Conservation (phyloP, 2,797 vertebrate species). For the Alca torda region DNA sequence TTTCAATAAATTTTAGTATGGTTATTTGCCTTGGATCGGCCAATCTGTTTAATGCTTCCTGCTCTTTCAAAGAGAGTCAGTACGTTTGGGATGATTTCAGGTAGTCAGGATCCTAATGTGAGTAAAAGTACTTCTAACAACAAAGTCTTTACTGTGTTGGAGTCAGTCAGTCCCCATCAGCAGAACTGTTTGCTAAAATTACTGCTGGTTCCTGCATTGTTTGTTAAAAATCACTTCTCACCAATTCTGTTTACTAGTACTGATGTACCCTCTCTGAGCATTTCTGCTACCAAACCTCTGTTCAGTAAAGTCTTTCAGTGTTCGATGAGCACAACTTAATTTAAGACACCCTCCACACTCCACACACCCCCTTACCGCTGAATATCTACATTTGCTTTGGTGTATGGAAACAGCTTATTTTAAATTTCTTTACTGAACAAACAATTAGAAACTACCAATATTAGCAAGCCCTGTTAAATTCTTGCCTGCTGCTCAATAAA, state of each 20-base stretch:
- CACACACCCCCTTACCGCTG: fast-evolving
- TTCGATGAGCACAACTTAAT: neutral
- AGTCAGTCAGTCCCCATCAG: neutral
- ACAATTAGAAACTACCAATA: neutral
- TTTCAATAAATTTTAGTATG: neutral
- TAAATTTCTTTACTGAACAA: neutral
- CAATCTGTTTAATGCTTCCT: conserved; percentile 34
- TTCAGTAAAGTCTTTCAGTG: neutral
- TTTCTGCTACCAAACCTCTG: neutral
- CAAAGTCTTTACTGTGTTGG: neutral
- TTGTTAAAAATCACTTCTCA: neutral
- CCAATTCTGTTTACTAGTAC: neutral
- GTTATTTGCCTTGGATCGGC: conserved; percentile 9
- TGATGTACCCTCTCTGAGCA: neutral
- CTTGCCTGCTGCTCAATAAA: neutral
- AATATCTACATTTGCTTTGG: neutral
- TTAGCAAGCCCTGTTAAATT: neutral
- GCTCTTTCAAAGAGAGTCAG: neutral
- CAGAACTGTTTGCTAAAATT: neutral
- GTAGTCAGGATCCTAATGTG: neutral
- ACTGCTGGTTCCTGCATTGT: neutral
- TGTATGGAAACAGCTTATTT: neutral
- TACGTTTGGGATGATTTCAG: neutral
- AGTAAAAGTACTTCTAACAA: neutral
- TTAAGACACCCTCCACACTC: neutral